phyloP scores from a whole-genome alignment of 2,888 invertebrate genomes.

The Dasysyrphus albostriatus region DNA sequence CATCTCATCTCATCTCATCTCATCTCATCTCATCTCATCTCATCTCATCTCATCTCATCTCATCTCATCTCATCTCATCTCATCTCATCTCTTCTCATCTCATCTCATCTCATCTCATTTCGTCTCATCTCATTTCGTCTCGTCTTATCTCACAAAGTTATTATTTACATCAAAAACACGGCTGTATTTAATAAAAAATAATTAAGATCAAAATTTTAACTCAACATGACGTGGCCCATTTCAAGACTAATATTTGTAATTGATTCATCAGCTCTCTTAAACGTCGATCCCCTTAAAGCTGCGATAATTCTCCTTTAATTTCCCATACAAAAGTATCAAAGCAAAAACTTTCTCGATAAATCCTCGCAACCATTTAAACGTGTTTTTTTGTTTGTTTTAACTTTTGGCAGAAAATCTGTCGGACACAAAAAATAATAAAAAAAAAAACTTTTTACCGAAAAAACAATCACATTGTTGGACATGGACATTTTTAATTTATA shows the following conservation, averaged over 20 bases:
- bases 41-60: too few relatives aligned
- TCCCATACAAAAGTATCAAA: neutral
- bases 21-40: too few relatives aligned
- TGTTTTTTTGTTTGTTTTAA: neutral
- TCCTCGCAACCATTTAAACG: slow-evolving; percentile 3
- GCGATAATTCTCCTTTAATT: slow-evolving; percentile 32
- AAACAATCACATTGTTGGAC: slow-evolving; percentile 69
- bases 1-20: too few relatives aligned
- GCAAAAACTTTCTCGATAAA: slow-evolving; percentile 63
- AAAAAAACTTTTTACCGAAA: slow-evolving; percentile 52
- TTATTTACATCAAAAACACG: too few relatives aligned
- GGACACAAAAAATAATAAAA: slow-evolving; percentile 58
- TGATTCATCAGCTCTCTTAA: slow-evolving; percentile 55
- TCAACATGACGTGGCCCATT: neutral
- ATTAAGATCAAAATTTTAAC: neutral
- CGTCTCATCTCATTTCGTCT: too few relatives aligned
- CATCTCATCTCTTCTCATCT: too few relatives aligned
- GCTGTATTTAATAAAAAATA: neutral
- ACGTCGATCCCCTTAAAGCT: slow-evolving; percentile 57
- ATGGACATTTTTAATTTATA: slow-evolving; percentile 67
- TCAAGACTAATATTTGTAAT: slow-evolving; percentile 53
- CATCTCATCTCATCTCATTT: too few relatives aligned
- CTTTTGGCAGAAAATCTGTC: slow-evolving; percentile 51
- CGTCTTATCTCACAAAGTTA: too few relatives aligned
- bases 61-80: too few relatives aligned